Base-by-base conservation (phyloP, 2,797 vertebrate species). In the Heteromormyrus szaboi region DNA sequence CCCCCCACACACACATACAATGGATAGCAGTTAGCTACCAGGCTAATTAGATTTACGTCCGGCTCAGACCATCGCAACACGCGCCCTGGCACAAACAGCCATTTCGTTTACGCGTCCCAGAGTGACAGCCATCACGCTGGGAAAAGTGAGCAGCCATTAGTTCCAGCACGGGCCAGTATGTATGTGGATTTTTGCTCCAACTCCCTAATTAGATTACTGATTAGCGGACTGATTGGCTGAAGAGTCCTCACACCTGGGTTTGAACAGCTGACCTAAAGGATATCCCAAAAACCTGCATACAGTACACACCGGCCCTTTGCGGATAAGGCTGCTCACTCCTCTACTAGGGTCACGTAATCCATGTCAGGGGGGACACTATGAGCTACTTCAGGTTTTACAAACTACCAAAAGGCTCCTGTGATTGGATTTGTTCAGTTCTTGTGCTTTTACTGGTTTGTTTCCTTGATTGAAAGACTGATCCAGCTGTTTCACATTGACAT, bases 31-130 rank as follows among this genome's bases (percentile, higher is more conserved):
- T 88, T 85, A 86, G 72, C 53, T 65, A 62, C 87, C 89, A 81
- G 86, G 87, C 92, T 86, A 92, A 91, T 90, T 22, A 90, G 90
- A 92, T 91, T 90, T 88, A 91, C 90, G 87, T 90, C 86, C 88
- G 89, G 79, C 87, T 41, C 59, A n/a, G 88, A 62, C 89, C 91
- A 89, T 93, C 91, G 89, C 94, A 93, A 90, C 87, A 88, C 88
- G 81, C 88, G 76, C 72, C 53, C 89, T 87, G 65, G 65, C 65
- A 37, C 29, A 72, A 33, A 72, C 17, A n/a, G 11, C 65, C 12
- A 37, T 17, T 72, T 37, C 65, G 29, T 72, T 72, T 72, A 72
- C 12, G 4, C 29, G 4, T 72, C 65, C 83, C 50, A n/a, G 19
- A 22, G 81, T 2, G 1, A 84, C 12, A 0, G n/a, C 48, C 4